Base-by-base conservation (phyloP, 2,888 invertebrate genomes). In the Calliscelio sp. region DNA sequence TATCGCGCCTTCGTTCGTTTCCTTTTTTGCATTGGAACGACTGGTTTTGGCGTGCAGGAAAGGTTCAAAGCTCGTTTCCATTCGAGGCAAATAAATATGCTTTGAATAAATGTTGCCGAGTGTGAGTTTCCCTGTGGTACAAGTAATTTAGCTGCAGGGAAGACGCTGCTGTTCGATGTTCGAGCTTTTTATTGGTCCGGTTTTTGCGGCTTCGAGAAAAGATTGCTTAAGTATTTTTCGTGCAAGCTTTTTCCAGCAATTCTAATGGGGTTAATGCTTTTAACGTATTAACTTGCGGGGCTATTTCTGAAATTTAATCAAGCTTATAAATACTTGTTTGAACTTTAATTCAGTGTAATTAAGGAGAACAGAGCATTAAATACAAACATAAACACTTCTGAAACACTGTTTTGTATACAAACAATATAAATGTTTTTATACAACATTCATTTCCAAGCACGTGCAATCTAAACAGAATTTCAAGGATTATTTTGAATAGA, bases 71-170 rank as follows among this genome's bases (percentile, higher is more conserved):
- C 38, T 57, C 55, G 35, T 51, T 78, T 78, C 68, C 68, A 61
- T 68, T 78, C 57, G 65, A n/a, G 53, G n/a, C 79, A 71, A 53
- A 71, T 79, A 79, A 79, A 63, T 71, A 38, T 46, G 59, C 35
- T 20, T 70, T 44, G 41, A n/a, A 66, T 61, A 81, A 81, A 74
- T 68, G 66, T 68, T 44, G 51, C 55, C 18, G 59, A 32, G 38
- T 35, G 32, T 55, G 14, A 73, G 22, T 16, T 32, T 18, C 46
- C 41, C 49, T 66, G 24, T 32, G 11, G 32, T 53, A 61, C 61
- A n/a, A n/a, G n/a, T n/a, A 68, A 79, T 70, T 71, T 70, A 32
- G 22, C 44, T 53, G 44, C 41, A 5, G 20, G 8, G 41, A 38
- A 32, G 77, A 68, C 25, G 77, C 20, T 35, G 51, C n/a, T n/a